Base-by-base conservation (phyloP, 2,888 invertebrate genomes). In the Halictus quadricinctus region DNA sequence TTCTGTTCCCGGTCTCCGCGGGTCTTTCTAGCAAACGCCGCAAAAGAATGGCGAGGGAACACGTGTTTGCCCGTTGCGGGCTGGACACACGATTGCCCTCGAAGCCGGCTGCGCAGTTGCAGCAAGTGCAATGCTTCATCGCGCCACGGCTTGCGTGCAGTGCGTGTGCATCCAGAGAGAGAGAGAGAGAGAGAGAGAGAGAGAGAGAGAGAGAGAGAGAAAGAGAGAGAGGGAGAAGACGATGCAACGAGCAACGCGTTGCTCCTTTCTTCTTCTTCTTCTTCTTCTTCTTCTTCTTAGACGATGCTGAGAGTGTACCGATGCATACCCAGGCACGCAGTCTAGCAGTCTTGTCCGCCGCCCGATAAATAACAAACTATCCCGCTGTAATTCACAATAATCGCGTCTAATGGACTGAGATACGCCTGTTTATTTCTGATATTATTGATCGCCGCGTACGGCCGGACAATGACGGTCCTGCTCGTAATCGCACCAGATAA, bases 21-120 rank as follows among this genome's bases (percentile, higher is more conserved):
- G 72, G 50, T 82, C 72, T 72, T 73, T 29, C 41, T 79, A 48
- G 80, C 74, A 54, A 54, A 54, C 21, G 80, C 72, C 76, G 50
- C 79, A 0, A 48, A 85, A 80, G 79, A 84, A 84, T 79, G 54
- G 78, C 82, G 75, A 64, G 78, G 29, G 36, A 81, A 85, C 89
- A 85, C 85, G 87, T 87, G 88, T 83, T 84, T 21, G 84, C 72
- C 36, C 80, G 83, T 79, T 76, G 83, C 83, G 64, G n/a, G 12
- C 76, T 64, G 75, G 60, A 80, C 79, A 80, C 79, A 60, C 72
- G 88, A 82, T 76, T 70, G 86, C 79, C 80, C 81, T 69, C 76
- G 54, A 72, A 64, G 25, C 64, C 64, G 64, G 60, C 60, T 60
- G 60, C 60, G 66, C 74, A 73, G 86, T 76, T 80, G 50, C 81